These are phyloP conservation scores for Penaeus vannamei DNA, from an alignment of 1,140 invertebrate genomes.

Conservation along the genomic window DNA sequence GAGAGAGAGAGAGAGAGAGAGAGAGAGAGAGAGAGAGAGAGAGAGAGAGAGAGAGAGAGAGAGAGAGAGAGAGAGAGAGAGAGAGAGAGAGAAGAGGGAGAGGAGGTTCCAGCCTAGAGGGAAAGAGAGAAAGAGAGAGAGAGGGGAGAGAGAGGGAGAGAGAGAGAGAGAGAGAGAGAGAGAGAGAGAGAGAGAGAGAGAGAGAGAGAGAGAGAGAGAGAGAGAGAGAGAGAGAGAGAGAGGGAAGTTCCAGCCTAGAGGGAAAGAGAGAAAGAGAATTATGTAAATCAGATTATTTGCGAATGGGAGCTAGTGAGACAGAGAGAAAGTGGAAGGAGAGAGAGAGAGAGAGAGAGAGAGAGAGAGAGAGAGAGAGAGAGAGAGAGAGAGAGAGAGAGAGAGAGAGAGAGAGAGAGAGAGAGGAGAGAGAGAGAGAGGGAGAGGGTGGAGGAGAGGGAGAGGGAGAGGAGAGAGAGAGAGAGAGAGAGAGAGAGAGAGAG, in stretches of 20 bases:
- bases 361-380: background rate
- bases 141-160: background rate
- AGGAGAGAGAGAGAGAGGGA: background rate
- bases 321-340: conserved; percentile 13
- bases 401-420: conserved; percentile 14
- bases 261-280: background rate
- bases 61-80: too few species aligned
- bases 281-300: conserved; percentile 10
- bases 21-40: background rate
- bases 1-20: background rate
- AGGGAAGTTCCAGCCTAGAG: too few species aligned
- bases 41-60: too few species aligned
- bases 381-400: background rate
- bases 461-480: background rate
- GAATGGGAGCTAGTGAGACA: conserved; percentile 12
- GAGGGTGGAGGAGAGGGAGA: too few species aligned
- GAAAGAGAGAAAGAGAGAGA: background rate
- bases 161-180: too few species aligned
- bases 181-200: too few species aligned
- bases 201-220: background rate
- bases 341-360: background rate
- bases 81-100: too few species aligned
- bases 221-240: background rate
- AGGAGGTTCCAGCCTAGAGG: too few species aligned
- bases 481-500: background rate